Evolutionary conservation across 2,888 invertebrate species (phyloP).

Genomic region (Nemotelus nigrinus): DNA sequence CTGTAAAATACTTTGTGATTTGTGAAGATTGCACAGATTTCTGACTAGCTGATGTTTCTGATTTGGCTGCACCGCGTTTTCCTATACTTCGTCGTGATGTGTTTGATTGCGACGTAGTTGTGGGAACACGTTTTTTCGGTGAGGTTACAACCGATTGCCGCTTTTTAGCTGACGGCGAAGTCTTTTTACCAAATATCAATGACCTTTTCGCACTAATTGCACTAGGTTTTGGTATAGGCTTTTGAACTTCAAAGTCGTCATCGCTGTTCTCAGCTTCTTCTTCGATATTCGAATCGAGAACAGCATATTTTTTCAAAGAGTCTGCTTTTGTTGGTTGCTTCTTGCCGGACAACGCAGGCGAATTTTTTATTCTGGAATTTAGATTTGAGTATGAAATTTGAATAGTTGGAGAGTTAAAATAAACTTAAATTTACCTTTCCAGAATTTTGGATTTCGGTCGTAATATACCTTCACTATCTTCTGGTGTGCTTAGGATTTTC

Average conservation of each 20-base stretch:
- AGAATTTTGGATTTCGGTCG: constrained; percentile 45
- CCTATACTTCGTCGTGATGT: not conserved
- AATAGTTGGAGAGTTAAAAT: not conserved
- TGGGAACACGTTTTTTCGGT: constrained; percentile 9
- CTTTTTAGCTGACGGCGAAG: not conserved
- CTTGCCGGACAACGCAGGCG: constrained; percentile 24
- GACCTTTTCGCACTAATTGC: constrained; percentile 17
- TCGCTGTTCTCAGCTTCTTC: constrained; percentile 22
- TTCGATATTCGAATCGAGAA: constrained; percentile 6
- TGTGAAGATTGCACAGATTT: constrained; percentile 5
- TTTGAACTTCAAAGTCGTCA: constrained; percentile 33
- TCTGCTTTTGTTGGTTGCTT: constrained; percentile 7
- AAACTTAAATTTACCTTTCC: constrained; percentile 35
- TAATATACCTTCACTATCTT: constrained; percentile 43
- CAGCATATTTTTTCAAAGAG: constrained; percentile 6
- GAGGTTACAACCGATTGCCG: not conserved
- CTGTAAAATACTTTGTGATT: constrained; percentile 14
- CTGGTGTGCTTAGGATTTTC: constrained; percentile 45
- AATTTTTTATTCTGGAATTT: constrained; percentile 42
- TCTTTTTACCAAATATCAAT: constrained; percentile 10
- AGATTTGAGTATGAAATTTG: not conserved
- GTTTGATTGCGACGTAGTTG: constrained; percentile 13
- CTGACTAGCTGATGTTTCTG: constrained; percentile 27
- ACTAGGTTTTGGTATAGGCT: constrained; percentile 14
- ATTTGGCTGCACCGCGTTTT: not conserved